Base-by-base conservation (phyloP, 2,797 vertebrate species). In the Muscicapa striata region DNA sequence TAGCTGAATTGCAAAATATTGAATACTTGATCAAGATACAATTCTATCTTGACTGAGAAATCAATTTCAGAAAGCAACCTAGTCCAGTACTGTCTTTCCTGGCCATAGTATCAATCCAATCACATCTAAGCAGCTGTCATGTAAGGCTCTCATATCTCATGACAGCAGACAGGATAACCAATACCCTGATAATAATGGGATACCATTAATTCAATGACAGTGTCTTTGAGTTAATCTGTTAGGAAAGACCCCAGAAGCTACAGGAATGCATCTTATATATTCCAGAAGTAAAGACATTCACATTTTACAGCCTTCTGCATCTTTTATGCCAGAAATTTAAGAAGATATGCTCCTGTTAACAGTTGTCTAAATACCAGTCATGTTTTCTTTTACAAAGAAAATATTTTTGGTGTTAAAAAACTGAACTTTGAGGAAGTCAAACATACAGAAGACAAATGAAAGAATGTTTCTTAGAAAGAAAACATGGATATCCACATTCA, bases 11-110 rank as follows among this genome's bases (percentile, higher is more conserved):
- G 74, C 48, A 88, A 94, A 93, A 94, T 90, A 96, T 59, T 76
- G 85, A 94, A 88, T 84, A 93, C 12, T 59, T 91, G 91, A 91
- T 94, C 83, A 93, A 89, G 90, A 93, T 38, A 94, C 48, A 94
- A 94, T 95, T 93, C 43, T 84, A 11, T 55, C 67, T 82, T 94
- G 85, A 93, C 91, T 57, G 55, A 91, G 77, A 87, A 96, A 95
- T 94, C 91, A 87, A 88, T 96, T 90, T 81, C 45, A 52, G 52
- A 94, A 86, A 82, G 41, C 66, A 95, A 3, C n/a, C 43, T 24
- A 48, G 77, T 23, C 51, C 69, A 73, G 58, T 34, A 59, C 22
- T 43, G 75, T 51, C 84, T n/a, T 80, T 80, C 32, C 68, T 49
- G 55, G 84, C 61, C 68, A 68, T 6, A 45, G 68, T 34, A 89